Base-by-base conservation (phyloP, 2,888 invertebrate genomes). In the Hartigia nigra region DNA sequence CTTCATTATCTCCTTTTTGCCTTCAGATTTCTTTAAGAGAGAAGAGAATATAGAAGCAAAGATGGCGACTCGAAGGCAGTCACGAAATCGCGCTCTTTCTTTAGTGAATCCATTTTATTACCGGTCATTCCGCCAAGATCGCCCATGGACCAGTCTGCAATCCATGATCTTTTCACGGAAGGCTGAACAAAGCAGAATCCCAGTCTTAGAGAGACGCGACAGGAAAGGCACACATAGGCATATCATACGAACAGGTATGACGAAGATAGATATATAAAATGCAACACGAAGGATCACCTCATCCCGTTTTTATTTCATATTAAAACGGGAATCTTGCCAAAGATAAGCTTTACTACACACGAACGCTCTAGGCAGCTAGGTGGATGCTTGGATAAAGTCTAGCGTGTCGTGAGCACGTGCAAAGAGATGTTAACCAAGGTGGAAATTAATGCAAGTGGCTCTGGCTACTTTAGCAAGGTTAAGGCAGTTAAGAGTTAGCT, bases 401-500 rank as follows among this genome's bases (percentile, higher is more conserved):
- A 23, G 55, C 55, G 23, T 55, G 23, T 2, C 23, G 9, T 23
- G 55, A 55, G 55, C 55, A 55, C 55, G 55, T 55, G 55, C 55
- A 55, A 55, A 23, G 55, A 55, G 55, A 55, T 55, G 23, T 23
- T 55, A 55, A 55, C 55, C 55, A 23, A 55, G 55, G 55, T 55
- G 55, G 23, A 55, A 55, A 55, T 55, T 55, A 55, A 55, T 55
- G 55, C 55, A 55, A 55, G 55, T 55, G 55, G 55, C 55, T 55
- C 55, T 55, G 55, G 55, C 55, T 55, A 55, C 82, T 79, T 83
- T 81, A 77, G 80, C 77, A 81, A 79, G 80, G 84, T 82, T 79
- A 79, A 80, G 79, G 79, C 80, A 81, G 80, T 84, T 82, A 81
- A 82, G 81, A 78, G 80, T 83, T 80, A 80, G 77, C 83, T 85